phyloP scores from a whole-genome alignment of 2,797 vertebrate genomes.

The Gambusia yucatana region DNA sequence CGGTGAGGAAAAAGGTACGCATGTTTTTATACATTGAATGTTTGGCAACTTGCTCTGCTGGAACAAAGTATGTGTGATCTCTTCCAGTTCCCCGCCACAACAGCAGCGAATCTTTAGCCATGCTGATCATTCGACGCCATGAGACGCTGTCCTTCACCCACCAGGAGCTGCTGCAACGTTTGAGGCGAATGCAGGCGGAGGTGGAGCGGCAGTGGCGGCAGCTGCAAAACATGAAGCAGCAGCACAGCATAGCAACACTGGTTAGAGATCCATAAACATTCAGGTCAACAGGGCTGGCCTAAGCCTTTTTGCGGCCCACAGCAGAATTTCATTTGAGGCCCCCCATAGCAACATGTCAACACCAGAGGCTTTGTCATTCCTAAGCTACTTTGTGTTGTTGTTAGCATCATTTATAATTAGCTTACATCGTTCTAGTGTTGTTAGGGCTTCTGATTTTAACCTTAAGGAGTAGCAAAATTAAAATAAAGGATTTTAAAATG shows the following conservation, averaged over 20 bases:
- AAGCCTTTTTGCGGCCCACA: too few relatives aligned
- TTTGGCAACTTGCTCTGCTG: background rate
- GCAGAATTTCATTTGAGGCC: too few relatives aligned
- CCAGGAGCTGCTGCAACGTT: slow-evolving; percentile 69
- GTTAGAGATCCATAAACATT: slow-evolving; percentile 51
- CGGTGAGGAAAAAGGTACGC: background rate
- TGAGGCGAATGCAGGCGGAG: slow-evolving; percentile 73
- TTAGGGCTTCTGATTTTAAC: too few relatives aligned
- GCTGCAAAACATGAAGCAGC: slow-evolving; percentile 71
- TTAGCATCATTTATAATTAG: too few relatives aligned
- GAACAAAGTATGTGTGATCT: background rate
- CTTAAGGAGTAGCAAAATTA: too few relatives aligned
- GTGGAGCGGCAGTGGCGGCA: slow-evolving; percentile 70
- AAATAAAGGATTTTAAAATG: too few relatives aligned
- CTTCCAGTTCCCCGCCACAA: slow-evolving; percentile 65
- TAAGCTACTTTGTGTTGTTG: too few relatives aligned
- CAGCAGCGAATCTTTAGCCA: slow-evolving; percentile 69
- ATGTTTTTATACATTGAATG: background rate
- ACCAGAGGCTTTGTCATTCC: too few relatives aligned
- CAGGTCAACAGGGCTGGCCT: background rate
- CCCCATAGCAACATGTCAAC: too few relatives aligned
- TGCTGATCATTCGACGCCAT: slow-evolving; percentile 78
- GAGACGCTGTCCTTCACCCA: slow-evolving; percentile 75
- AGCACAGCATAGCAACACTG: slow-evolving; percentile 76
- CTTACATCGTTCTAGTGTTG: too few relatives aligned